Base-by-base conservation (phyloP, 2,797 vertebrate genomes). In the Etheostoma nigrum region DNA sequence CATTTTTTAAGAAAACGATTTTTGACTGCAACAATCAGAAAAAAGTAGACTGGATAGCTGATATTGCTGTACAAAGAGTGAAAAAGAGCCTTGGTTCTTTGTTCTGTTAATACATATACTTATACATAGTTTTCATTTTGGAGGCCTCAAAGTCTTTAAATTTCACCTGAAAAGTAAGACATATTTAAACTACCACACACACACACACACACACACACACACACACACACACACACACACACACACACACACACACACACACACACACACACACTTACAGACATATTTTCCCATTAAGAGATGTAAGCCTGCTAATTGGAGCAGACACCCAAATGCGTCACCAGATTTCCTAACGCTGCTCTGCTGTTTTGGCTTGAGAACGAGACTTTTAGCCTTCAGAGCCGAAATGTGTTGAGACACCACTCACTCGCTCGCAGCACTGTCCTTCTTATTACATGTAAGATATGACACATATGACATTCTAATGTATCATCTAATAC, bases 391-490 rank as follows among this genome's bases (percentile, higher is more conserved):
- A 59, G 45, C 27, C 36, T 40, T 48, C 48, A 65, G 47, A 74
- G 25, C 21, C 54, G 3, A 42, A 48, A 80, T 79, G 66, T 54
- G 66, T 70, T 53, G 53, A 60, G 72, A 70, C 70, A 58, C 30
- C 33, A n/a, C 58, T 57, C 30, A 15, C 55, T 49, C 15, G 27
- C 58, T 60, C 21, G 30, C 14, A 51, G 25, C 33, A 12, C 36
- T 27, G 48, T n/a, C 23, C 19, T 49, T 21, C 18, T 19, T 53
- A 19, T 27, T 27, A 19, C 10, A 27, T 25, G n/a, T 4, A 25
- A 25, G 49, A 53, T 62, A 15, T 4, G 40, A 40, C 11, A 6
- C 30, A 44, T 5, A 27, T 27, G 10, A 5, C 18, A 58, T 36
- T 36, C 16, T 36, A 36, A 58, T 40, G 52, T 16, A 8, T 27